A percentile compares a stretch with the other conserved stretches of the same genome.
These are phyloP conservation scores for Syngnathus floridae DNA, from an alignment of 2,113 vertebrate genomes.

Conservation along the genomic window DNA sequence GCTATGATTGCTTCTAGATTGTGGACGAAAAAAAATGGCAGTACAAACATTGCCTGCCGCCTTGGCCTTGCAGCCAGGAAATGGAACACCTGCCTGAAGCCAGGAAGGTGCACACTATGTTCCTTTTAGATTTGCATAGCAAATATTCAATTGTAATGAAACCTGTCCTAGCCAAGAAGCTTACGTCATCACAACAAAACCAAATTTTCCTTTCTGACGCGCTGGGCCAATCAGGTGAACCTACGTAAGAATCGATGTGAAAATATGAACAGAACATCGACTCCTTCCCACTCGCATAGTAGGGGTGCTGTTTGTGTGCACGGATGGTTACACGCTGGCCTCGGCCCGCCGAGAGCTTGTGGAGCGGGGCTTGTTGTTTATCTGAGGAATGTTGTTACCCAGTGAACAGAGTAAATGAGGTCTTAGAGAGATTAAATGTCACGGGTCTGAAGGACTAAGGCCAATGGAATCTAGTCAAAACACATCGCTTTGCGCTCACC, in stretches of 20 bases:
- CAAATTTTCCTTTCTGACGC: not conserved
- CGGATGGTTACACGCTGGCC: constrained; percentile 23
- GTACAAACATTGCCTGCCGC: constrained; percentile 33
- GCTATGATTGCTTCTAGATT: constrained; percentile 2
- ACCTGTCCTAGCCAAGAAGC: constrained; percentile 13
- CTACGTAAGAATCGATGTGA: constrained; percentile 9
- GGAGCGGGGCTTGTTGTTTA: constrained; percentile 49
- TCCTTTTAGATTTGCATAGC: constrained; percentile 44
- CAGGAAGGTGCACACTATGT: constrained; percentile 21
- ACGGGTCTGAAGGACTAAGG: constrained; percentile 63
- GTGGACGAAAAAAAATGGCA: constrained; percentile 23
- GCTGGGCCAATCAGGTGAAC: not conserved
- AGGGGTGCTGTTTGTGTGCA: constrained; percentile 20
- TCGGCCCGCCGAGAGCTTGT: constrained; percentile 27
- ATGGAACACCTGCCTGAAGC: constrained; percentile 23
- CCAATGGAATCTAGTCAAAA: constrained; percentile 61
- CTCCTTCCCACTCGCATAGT: constrained; percentile 21
- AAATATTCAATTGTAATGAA: constrained; percentile 43
- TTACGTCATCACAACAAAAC: constrained; percentile 9
- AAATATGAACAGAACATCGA: constrained; percentile 13
- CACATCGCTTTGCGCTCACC: constrained; percentile 51
- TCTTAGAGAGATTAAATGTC: constrained; percentile 65
- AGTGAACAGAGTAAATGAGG: constrained; percentile 62
- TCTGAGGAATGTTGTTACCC: constrained; percentile 65
- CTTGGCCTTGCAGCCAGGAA: constrained; percentile 20